Conservation (phyloP, 2,888 invertebrate genomes). For the Blastobasis adustella region DNA sequence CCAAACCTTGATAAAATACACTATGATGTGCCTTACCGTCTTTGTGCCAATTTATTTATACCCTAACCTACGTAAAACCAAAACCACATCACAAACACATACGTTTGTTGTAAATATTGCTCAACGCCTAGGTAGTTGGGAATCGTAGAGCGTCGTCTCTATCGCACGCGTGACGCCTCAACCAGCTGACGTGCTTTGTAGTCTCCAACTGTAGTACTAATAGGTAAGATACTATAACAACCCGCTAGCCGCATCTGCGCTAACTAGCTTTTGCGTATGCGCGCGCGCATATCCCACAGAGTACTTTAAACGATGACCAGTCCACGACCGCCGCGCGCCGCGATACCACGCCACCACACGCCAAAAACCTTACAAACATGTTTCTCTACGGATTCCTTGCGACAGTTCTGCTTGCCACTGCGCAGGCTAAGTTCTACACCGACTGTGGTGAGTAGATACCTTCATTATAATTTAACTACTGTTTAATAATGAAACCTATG, state of each 20-base stretch:
- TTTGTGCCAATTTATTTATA: too few species aligned
- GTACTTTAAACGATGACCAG: constrained; percentile 33
- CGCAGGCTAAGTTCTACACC: constrained; percentile 58
- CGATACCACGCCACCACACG: constrained; percentile 55
- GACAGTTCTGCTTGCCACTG: constrained; percentile 44
- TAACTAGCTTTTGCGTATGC: neutral
- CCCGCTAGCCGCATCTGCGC: neutral
- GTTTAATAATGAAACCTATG: neutral
- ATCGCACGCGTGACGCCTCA: too few species aligned
- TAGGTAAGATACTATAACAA: too few species aligned
- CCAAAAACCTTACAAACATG: constrained; percentile 39
- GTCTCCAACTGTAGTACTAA: too few species aligned
- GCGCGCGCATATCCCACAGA: constrained; percentile 22
- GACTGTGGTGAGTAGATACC: constrained; percentile 60
- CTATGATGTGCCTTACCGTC: too few species aligned
- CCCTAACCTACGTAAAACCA: too few species aligned
- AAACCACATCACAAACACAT: too few species aligned
- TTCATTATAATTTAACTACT: constrained; percentile 3
- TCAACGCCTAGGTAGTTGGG: too few species aligned
- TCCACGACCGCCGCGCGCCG: constrained; percentile 52
- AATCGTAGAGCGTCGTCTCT: too few species aligned
- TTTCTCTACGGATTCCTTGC: constrained; percentile 41
- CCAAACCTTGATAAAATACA: too few species aligned
- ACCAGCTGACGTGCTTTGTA: too few species aligned
- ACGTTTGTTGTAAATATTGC: too few species aligned